These are phyloP conservation scores for Zygogramma bicolorata DNA, from an alignment of 2,888 invertebrate species.

Conservation along the genomic window DNA sequence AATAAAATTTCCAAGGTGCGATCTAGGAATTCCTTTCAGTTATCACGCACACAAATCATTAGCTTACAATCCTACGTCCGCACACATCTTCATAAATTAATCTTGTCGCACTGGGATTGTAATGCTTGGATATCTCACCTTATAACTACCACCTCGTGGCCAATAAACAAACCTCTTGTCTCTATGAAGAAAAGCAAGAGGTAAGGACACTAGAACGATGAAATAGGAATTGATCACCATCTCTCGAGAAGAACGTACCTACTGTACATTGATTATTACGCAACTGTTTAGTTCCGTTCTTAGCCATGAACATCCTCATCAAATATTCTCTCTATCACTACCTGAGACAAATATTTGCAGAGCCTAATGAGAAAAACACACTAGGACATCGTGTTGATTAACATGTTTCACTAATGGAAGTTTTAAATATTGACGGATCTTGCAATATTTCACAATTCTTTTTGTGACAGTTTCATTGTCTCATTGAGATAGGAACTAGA, in stretches of 20 bases:
- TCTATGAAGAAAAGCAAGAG: neutral
- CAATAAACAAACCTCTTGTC: slow-evolving; percentile 47
- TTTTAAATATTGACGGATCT: neutral
- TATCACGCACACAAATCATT: too few relatives aligned
- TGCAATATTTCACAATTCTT: neutral
- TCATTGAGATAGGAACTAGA: too few relatives aligned
- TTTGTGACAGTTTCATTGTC: too few relatives aligned
- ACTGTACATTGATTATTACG: neutral
- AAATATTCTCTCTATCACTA: neutral
- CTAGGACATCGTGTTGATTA: neutral
- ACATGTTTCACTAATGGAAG: neutral
- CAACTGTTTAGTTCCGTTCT: neutral
- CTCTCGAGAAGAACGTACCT: neutral
- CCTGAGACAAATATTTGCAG: neutral
- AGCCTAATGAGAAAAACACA: neutral
- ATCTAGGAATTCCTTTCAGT: too few relatives aligned
- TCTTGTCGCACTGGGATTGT: too few relatives aligned
- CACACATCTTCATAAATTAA: too few relatives aligned
- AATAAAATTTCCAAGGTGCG: too few relatives aligned
- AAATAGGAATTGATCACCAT: neutral
- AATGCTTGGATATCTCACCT: too few relatives aligned
- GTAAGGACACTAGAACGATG: neutral
- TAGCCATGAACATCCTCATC: neutral
- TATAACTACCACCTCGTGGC: slow-evolving; percentile 57
- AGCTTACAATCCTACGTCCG: too few relatives aligned